Base-by-base conservation (phyloP, 2,888 invertebrate genomes). In the Euclidia mi region DNA sequence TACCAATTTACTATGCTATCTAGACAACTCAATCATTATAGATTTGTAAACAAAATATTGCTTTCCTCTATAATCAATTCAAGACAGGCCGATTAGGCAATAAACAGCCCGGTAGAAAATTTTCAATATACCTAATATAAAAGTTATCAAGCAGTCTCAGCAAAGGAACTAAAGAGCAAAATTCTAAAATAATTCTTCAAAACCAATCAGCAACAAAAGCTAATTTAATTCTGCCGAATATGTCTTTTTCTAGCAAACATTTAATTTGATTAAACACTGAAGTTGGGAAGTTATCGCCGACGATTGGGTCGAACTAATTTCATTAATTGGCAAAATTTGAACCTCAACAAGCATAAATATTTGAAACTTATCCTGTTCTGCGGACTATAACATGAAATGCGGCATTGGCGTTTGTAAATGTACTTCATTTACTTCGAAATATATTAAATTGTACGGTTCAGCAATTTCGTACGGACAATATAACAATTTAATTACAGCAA, bases 271-370 rank as follows among this genome's bases (percentile, higher is more conserved):
- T 72, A 76, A 72, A 72, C 60, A 61, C 55, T 50, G 38, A 2
- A 58, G 46, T 64, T 48, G 31, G 51, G 59, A 61, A 76, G 38
- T 72, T 62, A 59, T 73, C 60, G 49, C 34, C 56, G 38, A 41
- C 61, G 51, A 72, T 65, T 65, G 59, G 74, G 56, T 53, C 46
- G 50, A 76, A 73, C 66, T 76, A 76, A 73, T 76, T 73, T 56
- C 61, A 70, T 74, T 76, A 73, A 73, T 76, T 66, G 75, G 66
- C 51, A 34, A 70, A 73, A 73, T 73, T 73, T 76, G 9, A 38
- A 62, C 63, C 49, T 51, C 66, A 72, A 62, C 71, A 66, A 66
- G 63, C 77, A 64, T 73, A 73, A 76, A 73, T 76, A 73, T 76
- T 76, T 66, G 65, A 57, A 76, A 70, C 63, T 76, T 73, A 65